Conservation (phyloP, 2,888 invertebrate genomes). For the Patella caerulea region DNA sequence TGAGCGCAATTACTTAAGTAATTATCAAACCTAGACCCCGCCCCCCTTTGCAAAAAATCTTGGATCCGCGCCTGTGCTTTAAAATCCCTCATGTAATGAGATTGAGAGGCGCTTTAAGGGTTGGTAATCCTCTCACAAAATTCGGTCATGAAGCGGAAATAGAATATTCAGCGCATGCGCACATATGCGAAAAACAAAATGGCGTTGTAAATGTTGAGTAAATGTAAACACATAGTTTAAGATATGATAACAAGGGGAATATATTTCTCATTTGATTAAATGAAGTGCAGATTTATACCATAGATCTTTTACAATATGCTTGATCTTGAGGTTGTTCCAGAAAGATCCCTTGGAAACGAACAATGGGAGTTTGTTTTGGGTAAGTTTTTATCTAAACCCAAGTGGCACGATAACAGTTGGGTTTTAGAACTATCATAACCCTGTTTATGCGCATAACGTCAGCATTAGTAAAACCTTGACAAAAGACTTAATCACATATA, state of each 20-base stretch:
- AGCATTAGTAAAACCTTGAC: slow-evolving; percentile 13
- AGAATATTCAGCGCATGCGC: neutral
- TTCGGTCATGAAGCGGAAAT: slow-evolving; percentile 5
- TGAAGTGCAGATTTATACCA: slow-evolving; percentile 12
- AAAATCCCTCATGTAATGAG: too few relatives aligned
- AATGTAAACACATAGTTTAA: slow-evolving; percentile 31
- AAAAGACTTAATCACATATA: too few relatives aligned
- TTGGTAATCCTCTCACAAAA: neutral
- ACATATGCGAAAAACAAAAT: slow-evolving; percentile 55
- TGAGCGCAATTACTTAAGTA: too few relatives aligned
- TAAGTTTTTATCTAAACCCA: slow-evolving; percentile 73
- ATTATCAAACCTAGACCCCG: too few relatives aligned
- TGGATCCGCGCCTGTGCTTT: too few relatives aligned
- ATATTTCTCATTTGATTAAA: slow-evolving; percentile 15
- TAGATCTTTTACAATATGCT: slow-evolving; percentile 78
- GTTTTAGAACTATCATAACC: neutral
- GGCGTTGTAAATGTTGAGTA: slow-evolving; percentile 40
- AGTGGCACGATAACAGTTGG: neutral
- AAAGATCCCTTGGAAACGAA: slow-evolving; percentile 88
- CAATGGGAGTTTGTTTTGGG: slow-evolving; percentile 98
- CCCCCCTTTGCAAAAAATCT: too few relatives aligned
- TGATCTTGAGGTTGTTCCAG: slow-evolving; percentile 96
- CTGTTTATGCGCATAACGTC: slow-evolving; percentile 38
- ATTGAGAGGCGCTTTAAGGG: too few relatives aligned
- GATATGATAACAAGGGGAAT: slow-evolving; percentile 23